phyloP scores from a whole-genome alignment of 2,113 vertebrate species.

The Aphyosemion australe region DNA sequence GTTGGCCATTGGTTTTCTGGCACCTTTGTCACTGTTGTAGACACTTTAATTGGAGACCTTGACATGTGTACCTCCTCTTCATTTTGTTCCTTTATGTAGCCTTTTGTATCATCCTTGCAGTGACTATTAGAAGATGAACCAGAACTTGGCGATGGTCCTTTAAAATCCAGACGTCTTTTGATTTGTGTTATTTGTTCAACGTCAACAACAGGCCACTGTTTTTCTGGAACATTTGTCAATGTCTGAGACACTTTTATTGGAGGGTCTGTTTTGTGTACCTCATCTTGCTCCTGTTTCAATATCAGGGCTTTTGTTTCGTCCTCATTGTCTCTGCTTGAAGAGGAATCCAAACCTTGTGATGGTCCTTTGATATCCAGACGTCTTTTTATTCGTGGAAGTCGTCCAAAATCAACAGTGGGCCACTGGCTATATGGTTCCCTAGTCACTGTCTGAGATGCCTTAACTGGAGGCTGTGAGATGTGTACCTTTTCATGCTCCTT shows the following conservation, averaged over 20 bases:
- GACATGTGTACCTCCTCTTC: no score
- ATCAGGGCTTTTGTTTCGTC: background rate
- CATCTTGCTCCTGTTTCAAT: rapidly evolving
- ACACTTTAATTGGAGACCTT: background rate
- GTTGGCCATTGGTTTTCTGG: background rate
- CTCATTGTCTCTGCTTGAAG: slow-evolving; percentile 14
- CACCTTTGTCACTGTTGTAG: background rate
- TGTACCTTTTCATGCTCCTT: background rate
- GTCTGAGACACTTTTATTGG: background rate
- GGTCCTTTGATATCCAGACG: slow-evolving; percentile 12
- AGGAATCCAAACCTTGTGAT: slow-evolving; percentile 12
- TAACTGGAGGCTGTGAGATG: background rate
- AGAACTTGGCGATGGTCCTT: slow-evolving; percentile 4
- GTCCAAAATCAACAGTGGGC: background rate
- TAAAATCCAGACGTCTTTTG: slow-evolving; percentile 33
- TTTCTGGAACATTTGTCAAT: background rate
- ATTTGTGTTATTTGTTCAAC: background rate
- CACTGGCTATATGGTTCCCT: background rate
- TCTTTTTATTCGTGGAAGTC: background rate
- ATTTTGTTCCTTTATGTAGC: background rate
- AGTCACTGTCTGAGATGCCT: rapidly evolving
- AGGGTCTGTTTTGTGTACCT: rapidly evolving
- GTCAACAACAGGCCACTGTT: background rate
- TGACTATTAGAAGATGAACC: slow-evolving; percentile 41
- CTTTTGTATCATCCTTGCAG: slow-evolving; percentile 26